phyloP scores from a whole-genome alignment of 2,797 vertebrate species.

The Podarcis siculus region DNA sequence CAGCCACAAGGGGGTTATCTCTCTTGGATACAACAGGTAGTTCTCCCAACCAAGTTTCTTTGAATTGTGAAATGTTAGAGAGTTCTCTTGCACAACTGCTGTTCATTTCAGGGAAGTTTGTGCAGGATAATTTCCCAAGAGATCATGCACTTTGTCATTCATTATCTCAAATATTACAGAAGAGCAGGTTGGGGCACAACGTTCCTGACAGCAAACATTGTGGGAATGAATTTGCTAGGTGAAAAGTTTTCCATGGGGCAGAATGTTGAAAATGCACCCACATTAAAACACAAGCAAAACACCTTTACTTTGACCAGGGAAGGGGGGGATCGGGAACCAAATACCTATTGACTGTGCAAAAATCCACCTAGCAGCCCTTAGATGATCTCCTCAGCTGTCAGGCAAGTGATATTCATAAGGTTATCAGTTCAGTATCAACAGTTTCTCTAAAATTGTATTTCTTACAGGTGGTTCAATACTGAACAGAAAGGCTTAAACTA shows the following conservation, averaged over 20 bases:
- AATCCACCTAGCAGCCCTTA: neutral
- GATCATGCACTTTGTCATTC: neutral
- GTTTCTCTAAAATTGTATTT: neutral
- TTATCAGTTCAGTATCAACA: neutral
- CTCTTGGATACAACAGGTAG: neutral
- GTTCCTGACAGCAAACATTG: neutral
- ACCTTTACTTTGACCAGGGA: neutral
- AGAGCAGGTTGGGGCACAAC: neutral
- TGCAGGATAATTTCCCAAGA: neutral
- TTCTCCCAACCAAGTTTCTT: neutral
- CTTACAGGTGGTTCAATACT: constrained; percentile 9
- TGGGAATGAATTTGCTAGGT: neutral
- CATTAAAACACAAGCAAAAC: neutral
- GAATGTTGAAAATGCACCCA: neutral
- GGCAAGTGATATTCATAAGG: neutral
- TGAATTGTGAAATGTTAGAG: neutral
- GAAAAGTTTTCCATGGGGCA: neutral
- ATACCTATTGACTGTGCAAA: neutral
- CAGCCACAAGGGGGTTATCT: neutral
- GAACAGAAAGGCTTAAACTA: constrained; percentile 26
- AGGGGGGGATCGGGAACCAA: neutral
- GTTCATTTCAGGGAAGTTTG: neutral
- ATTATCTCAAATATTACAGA: neutral
- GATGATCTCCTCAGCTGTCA: neutral
- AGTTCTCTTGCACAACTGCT: neutral